Percentiles rank a stretch among this genome's conserved stretches.
phyloP scores from a whole-genome alignment of 2,888 invertebrate species.

The Nomada ferruginata region DNA sequence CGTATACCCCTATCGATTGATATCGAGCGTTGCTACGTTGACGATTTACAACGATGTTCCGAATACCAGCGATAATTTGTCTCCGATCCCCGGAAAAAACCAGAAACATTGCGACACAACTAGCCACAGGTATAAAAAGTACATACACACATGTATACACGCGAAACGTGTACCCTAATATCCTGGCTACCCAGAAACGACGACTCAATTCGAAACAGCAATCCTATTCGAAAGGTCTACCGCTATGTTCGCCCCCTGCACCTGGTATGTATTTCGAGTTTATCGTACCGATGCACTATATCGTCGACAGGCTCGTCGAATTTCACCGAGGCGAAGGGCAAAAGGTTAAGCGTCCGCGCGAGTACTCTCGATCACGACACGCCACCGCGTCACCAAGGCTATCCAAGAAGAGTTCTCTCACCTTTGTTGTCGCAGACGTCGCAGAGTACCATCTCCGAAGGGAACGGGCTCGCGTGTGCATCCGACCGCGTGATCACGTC shows the following conservation, averaged over 20 bases:
- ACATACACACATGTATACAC: too few relatives aligned
- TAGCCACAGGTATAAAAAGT: not conserved
- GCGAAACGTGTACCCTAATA: not conserved
- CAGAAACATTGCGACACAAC: too few relatives aligned
- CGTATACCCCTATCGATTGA: conserved; percentile 35
- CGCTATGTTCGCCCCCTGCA: too few relatives aligned
- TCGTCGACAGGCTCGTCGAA: conserved; percentile 8
- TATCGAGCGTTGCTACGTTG: conserved; percentile 27
- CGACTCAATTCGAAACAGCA: not conserved
- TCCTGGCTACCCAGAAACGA: not conserved
- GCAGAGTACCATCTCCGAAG: conserved; percentile 78
- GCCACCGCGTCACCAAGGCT: not conserved
- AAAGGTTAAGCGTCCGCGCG: conserved; percentile 1
- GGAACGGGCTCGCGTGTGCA: conserved; percentile 50
- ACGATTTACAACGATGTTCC: conserved; percentile 12
- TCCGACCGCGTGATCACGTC: conserved; percentile 66
- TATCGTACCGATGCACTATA: conserved; percentile 4
- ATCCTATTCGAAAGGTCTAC: not conserved
- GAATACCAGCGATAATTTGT: not conserved
- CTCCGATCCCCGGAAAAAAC: too few relatives aligned
- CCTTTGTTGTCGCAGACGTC: conserved; percentile 80
- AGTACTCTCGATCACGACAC: not conserved
- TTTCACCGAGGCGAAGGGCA: not conserved
- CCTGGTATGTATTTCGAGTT: not conserved
- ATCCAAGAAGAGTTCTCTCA: conserved; percentile 44